phyloP scores from a whole-genome alignment of 2,888 invertebrate genomes.

The Reticulitermes lucifugus region DNA sequence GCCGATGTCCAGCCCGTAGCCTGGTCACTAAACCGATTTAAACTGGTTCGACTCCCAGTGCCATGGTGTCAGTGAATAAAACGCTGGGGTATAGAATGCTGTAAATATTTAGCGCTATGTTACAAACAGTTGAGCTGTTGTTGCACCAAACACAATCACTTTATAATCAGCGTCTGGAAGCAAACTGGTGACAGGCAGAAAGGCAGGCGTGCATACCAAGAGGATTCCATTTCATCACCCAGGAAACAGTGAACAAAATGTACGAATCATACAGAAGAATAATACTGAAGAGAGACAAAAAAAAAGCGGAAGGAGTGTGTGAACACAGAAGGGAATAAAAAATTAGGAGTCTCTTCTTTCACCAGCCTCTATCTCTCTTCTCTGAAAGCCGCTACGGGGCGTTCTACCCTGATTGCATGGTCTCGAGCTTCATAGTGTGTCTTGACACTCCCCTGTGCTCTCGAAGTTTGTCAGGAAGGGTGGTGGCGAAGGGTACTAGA shows the following conservation, averaged over 20 bases:
- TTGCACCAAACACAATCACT: background rate
- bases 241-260: conserved; percentile 26
- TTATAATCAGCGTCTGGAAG: conserved; percentile 25
- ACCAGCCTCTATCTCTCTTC: background rate
- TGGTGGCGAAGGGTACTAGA: too few relatives aligned
- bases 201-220: conserved; percentile 24
- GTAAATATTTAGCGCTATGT: too few relatives aligned
- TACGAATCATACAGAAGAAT: conserved; percentile 10
- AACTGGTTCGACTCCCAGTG: too few relatives aligned
- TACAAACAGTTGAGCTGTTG: background rate
- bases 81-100: too few relatives aligned
- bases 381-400: background rate
- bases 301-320: background rate
- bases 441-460: background rate
- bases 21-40: too few relatives aligned
- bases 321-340: conserved; percentile 26
- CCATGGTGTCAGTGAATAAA: too few relatives aligned
- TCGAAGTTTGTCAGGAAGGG: too few relatives aligned
- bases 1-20: too few relatives aligned
- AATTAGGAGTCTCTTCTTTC: conserved; percentile 22
- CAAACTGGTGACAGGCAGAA: conserved; percentile 17
- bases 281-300: background rate
- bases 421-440: background rate
- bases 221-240: background rate
- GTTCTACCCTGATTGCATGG: conserved; percentile 15